A percentile compares a stretch with the other conserved stretches of the same genome.
Evolutionary conservation across 2,797 vertebrate species (phyloP).

Genomic region (Limosa lapponica): DNA sequence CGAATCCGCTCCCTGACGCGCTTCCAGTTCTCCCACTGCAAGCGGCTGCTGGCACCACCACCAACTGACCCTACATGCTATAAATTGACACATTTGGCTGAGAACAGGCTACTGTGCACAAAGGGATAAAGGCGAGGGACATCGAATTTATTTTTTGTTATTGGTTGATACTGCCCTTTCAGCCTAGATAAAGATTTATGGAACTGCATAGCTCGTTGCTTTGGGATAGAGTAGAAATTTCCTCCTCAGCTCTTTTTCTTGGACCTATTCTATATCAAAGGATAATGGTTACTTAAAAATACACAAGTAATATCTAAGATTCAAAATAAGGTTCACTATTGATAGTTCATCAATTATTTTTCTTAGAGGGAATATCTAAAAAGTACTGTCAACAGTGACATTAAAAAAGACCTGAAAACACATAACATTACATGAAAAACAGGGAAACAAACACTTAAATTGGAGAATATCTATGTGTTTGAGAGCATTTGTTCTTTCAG

Average conservation of each 20-base stretch:
- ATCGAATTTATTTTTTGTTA: not conserved
- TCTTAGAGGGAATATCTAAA: not conserved
- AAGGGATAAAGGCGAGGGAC: not conserved
- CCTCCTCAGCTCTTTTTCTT: not conserved
- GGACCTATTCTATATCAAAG: not conserved
- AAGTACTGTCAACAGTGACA: not conserved
- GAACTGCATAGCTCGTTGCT: not conserved
- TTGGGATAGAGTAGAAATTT: not conserved
- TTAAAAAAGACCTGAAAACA: not conserved
- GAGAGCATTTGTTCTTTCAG: not conserved
- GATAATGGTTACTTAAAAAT: not conserved
- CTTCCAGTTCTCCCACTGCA: not conserved
- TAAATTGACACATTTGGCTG: not conserved
- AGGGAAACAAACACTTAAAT: not conserved
- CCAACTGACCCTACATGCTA: not conserved
- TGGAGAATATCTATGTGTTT: not conserved
- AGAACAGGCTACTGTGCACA: not conserved
- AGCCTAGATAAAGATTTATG: not conserved
- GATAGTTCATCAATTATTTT: not conserved
- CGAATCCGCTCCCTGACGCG: rapidly evolving
- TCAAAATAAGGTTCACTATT: not conserved
- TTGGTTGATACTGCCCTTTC: not conserved
- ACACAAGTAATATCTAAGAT: not conserved
- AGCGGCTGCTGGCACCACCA: not conserved
- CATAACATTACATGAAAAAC: not conserved